Percentiles rank a stretch among this genome's conserved stretches.
These are phyloP conservation scores for Brachylomia viminalis DNA, from an alignment of 2,888 invertebrate species.

Conservation along the genomic window DNA sequence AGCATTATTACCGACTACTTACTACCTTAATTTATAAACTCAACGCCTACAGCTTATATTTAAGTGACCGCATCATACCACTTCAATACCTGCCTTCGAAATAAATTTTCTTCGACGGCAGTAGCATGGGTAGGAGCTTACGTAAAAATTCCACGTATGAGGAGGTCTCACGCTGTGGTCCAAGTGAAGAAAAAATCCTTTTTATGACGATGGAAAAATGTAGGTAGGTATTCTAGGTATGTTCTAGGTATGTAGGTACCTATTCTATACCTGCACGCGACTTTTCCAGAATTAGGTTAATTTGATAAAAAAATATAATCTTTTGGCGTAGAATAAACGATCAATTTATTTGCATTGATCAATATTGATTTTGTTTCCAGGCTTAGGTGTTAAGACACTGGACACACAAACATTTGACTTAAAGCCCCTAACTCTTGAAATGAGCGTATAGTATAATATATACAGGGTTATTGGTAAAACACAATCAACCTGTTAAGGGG, in stretches of 20 bases:
- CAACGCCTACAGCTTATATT: constrained; percentile 44
- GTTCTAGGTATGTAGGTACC: too few relatives aligned
- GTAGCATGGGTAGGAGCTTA: constrained; percentile 77
- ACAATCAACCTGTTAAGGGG: too few relatives aligned
- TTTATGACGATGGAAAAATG: constrained; percentile 37
- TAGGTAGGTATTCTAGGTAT: neutral
- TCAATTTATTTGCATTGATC: neutral
- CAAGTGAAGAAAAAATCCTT: constrained; percentile 60
- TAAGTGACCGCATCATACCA: constrained; percentile 73
- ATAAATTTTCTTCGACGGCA: constrained; percentile 83
- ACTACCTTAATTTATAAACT: constrained; percentile 44
- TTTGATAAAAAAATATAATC: neutral
- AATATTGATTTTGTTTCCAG: neutral
- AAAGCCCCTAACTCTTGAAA: neutral
- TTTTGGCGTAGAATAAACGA: neutral
- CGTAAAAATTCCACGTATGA: constrained; percentile 89
- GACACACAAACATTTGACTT: neutral
- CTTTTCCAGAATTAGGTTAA: neutral
- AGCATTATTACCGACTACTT: neutral
- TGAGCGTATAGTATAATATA: too few relatives aligned
- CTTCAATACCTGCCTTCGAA: constrained; percentile 80
- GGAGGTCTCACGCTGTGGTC: constrained; percentile 71
- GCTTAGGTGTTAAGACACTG: neutral
- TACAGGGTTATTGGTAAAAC: too few relatives aligned
- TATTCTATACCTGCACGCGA: neutral